A percentile compares a stretch with the other conserved stretches of the same genome.
phyloP scores from a whole-genome alignment of 2,888 invertebrate species.

The Dynastes hyllus region DNA sequence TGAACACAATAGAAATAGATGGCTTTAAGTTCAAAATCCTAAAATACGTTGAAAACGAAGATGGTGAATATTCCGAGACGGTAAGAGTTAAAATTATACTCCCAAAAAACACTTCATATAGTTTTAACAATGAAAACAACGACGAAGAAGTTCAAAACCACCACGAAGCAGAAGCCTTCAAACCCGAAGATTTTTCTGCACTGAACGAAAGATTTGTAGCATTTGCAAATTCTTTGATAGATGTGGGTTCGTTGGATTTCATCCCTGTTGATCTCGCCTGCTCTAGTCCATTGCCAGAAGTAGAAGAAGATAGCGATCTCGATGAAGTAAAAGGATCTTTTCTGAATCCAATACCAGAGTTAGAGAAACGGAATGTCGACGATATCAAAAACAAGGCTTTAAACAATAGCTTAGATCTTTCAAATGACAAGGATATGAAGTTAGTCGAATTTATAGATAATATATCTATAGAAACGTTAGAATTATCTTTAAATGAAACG shows the following conservation, averaged over 20 bases:
- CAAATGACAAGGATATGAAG: constrained; percentile 10
- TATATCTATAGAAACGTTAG: background rate
- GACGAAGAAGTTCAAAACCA: background rate
- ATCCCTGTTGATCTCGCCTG: background rate
- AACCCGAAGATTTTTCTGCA: constrained; percentile 16
- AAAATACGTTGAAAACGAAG: background rate
- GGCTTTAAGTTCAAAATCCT: constrained; percentile 27
- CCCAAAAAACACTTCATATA: constrained; percentile 27
- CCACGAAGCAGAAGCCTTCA: background rate
- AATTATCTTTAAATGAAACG: background rate
- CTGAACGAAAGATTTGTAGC: background rate
- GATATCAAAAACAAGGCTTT: background rate
- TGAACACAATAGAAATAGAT: constrained; percentile 5
- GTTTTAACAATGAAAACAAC: background rate
- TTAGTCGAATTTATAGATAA: constrained; percentile 24
- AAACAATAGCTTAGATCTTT: constrained; percentile 11
- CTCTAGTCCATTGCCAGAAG: constrained; percentile 12
- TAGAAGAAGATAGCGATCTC: background rate
- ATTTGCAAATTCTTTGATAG: constrained; percentile 36
- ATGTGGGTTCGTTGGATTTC: constrained; percentile 11
- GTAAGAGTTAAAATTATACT: constrained; percentile 41
- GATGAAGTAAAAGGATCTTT: background rate
- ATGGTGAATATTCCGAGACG: background rate
- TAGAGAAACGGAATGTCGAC: background rate
- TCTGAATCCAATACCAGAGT: background rate